These are phyloP conservation scores for Notechis scutatus DNA, from an alignment of 2,113 vertebrate species.

Conservation along the genomic window DNA sequence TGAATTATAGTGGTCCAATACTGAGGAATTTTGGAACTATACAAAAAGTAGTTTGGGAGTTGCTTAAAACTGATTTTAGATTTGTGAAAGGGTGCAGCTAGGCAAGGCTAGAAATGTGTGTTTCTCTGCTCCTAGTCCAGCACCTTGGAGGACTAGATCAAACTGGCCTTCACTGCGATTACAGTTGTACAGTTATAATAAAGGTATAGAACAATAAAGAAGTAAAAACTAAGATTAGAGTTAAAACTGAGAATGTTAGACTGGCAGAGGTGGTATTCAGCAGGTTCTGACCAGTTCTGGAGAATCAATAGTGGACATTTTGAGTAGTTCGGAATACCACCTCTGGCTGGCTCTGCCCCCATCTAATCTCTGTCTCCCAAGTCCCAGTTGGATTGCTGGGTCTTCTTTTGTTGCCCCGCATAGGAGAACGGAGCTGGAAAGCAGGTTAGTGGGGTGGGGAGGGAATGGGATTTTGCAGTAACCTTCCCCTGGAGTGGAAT, in stretches of 20 bases:
- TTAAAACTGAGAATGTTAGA: neutral
- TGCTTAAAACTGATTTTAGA: neutral
- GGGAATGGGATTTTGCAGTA: too few species aligned
- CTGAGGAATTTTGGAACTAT: neutral
- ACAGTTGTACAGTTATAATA: neutral
- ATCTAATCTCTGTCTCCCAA: too few species aligned
- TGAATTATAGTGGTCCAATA: neutral
- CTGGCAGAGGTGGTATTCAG: too few species aligned
- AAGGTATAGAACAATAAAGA: neutral
- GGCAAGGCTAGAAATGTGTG: neutral
- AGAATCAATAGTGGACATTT: too few species aligned
- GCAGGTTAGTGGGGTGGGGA: too few species aligned
- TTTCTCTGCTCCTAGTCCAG: neutral
- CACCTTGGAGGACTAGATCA: neutral
- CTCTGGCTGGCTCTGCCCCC: too few species aligned
- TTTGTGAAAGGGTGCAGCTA: neutral
- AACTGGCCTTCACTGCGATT: neutral
- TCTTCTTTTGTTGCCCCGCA: too few species aligned
- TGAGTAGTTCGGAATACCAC: too few species aligned
- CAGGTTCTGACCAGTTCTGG: too few species aligned
- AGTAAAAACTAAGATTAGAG: neutral
- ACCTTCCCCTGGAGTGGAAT: too few species aligned
- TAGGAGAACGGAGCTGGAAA: too few species aligned
- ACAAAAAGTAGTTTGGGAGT: neutral
- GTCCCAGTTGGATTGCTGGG: too few species aligned